These are phyloP conservation scores for Triplophysa yarkandensis DNA, from an alignment of 2,797 vertebrate species.

Conservation along the genomic window DNA sequence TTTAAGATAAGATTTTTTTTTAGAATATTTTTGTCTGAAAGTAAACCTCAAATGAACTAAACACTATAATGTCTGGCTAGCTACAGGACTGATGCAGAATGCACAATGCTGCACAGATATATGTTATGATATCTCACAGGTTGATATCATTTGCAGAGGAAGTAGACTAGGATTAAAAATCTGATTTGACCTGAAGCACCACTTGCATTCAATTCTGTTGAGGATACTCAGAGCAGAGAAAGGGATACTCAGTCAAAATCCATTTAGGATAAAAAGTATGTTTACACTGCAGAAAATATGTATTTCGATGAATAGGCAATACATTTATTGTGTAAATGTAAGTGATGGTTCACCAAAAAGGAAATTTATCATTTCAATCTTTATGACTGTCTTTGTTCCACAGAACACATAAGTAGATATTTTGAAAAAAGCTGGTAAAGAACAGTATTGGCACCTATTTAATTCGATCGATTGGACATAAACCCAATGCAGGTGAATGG, in stretches of 20 bases:
- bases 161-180: conserved; percentile 44
- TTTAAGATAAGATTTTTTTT: no score
- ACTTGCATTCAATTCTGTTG: conserved; percentile 25
- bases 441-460: no score
- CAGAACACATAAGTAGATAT: no score
- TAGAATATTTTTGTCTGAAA: not conserved
- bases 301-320: not conserved
- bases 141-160: conserved; percentile 2
- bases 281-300: not conserved
- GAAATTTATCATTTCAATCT: no score
- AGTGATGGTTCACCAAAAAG: no score
- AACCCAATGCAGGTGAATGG: no score
- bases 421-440: no score
- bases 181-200: conserved; percentile 43
- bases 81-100: conserved; percentile 6
- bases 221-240: conserved; percentile 5
- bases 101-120: not conserved
- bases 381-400: no score
- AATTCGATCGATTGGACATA: no score
- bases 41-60: not conserved
- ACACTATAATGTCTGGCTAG: not conserved
- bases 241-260: not conserved
- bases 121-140: not conserved
- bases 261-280: not conserved
- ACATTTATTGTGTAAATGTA: not conserved